phyloP scores from a whole-genome alignment of 1,140 invertebrate species.

The Idris sp. region DNA sequence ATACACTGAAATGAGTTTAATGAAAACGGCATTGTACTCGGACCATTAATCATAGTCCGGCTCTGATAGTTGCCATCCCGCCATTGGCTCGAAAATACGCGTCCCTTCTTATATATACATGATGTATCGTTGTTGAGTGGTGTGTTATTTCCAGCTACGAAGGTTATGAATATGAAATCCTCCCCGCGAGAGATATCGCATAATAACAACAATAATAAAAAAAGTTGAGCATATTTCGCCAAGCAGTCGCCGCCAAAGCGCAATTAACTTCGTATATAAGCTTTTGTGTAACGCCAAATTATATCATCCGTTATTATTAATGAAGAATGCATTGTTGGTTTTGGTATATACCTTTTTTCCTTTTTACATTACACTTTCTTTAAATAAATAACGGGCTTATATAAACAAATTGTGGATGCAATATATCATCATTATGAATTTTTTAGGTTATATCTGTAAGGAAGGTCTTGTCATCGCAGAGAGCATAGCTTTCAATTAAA shows the following conservation, averaged over 20 bases:
- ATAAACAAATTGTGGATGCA: slow-evolving; percentile 8
- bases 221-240: slow-evolving; percentile 48
- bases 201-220: slow-evolving; percentile 50
- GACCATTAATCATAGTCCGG: slow-evolving; percentile 77
- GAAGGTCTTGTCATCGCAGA: slow-evolving; percentile 67
- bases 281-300: slow-evolving; percentile 57
- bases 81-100: slow-evolving; percentile 66
- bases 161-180: slow-evolving; percentile 71
- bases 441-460: slow-evolving; percentile 58
- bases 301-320: slow-evolving; percentile 59
- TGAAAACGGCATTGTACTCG: slow-evolving; percentile 77
- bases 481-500: slow-evolving; percentile 67
- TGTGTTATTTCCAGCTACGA: slow-evolving; percentile 66
- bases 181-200: slow-evolving; percentile 50
- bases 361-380: too few relatives aligned
- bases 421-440: slow-evolving; percentile 19
- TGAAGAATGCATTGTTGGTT: slow-evolving; percentile 33
- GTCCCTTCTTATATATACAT: slow-evolving; percentile 62
- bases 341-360: slow-evolving; percentile 10
- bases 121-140: slow-evolving; percentile 72
- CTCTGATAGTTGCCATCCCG: slow-evolving; percentile 75
- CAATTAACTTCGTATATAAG: slow-evolving; percentile 54
- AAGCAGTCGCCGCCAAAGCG: slow-evolving; percentile 59
- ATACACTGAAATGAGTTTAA: slow-evolving; percentile 78
- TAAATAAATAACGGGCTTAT: background rate